Percentiles rank a stretch among this genome's conserved stretches.
Conservation (phyloP, 2,113 vertebrate genomes). For the human region DNA sequence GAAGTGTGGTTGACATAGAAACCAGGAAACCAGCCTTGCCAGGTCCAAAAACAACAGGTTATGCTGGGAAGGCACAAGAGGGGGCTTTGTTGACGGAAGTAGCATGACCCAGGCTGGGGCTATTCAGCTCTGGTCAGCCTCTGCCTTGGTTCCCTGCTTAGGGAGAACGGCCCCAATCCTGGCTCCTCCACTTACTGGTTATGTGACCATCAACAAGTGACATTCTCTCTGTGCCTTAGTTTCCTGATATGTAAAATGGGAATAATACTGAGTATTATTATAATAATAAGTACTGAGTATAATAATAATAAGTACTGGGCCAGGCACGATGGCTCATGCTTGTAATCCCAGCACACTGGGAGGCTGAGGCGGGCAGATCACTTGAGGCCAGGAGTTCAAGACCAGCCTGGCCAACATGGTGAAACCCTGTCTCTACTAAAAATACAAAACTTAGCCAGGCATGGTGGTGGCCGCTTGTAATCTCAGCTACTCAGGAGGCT, state of each 20-base stretch:
- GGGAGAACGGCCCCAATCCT: not conserved
- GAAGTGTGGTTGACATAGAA: not conserved
- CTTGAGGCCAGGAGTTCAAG: no score
- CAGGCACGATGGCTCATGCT: no score
- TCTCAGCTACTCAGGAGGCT: no score
- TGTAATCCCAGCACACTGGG: no score
- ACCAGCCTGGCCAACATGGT: no score
- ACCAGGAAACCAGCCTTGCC: not conserved
- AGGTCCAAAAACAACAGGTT: not conserved
- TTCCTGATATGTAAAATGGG: constrained; percentile 16
- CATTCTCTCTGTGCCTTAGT: not conserved
- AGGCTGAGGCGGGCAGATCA: no score
- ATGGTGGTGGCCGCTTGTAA: no score
- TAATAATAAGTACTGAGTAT: no score
- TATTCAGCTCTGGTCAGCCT: not conserved
- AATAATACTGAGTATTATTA: not conserved
- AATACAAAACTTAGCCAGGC: no score
- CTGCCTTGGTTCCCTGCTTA: not conserved
- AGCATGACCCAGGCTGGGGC: not conserved
- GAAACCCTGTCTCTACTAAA: no score
- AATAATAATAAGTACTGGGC: not conserved
- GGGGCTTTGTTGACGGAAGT: not conserved
- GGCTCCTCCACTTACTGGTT: not conserved
- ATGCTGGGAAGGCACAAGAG: not conserved
- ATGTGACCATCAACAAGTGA: not conserved